Conservation (phyloP, 2,888 invertebrate species). For the Pammene aurita region DNA sequence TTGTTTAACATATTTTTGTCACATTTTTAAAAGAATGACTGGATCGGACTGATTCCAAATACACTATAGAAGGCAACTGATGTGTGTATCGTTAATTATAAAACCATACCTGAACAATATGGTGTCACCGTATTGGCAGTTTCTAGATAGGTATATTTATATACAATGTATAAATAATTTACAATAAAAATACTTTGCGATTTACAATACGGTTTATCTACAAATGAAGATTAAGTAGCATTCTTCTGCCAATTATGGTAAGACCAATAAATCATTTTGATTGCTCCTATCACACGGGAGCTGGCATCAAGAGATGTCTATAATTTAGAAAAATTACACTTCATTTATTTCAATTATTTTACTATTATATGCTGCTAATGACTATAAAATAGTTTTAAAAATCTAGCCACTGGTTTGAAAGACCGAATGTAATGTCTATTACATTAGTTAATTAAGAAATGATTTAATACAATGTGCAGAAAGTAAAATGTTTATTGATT, state of each 20-base stretch:
- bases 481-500: too few species aligned
- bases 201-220: not conserved
- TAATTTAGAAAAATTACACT: constrained; percentile 30
- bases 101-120: not conserved
- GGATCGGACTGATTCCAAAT: too few species aligned
- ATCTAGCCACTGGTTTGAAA: not conserved
- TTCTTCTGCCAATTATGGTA: constrained; percentile 18
- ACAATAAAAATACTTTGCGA: not conserved
- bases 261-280: constrained; percentile 34
- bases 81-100: not conserved
- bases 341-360: constrained; percentile 11
- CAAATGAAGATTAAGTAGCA: constrained; percentile 25
- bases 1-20: too few species aligned
- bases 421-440: not conserved
- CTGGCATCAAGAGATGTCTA: constrained; percentile 16
- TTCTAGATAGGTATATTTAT: too few species aligned
- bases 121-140: not conserved
- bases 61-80: not conserved
- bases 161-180: too few species aligned
- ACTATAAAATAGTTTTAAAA: constrained; percentile 3
- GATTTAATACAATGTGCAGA: too few species aligned
- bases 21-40: too few species aligned
- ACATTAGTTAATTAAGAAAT: too few species aligned
- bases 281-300: constrained; percentile 33
- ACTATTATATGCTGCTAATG: constrained; percentile 8